Percentiles rank a stretch among this genome's conserved stretches.
Evolutionary conservation across 2,113 vertebrate genomes (phyloP).

Genomic region (Salvelinus fontinalis): DNA sequence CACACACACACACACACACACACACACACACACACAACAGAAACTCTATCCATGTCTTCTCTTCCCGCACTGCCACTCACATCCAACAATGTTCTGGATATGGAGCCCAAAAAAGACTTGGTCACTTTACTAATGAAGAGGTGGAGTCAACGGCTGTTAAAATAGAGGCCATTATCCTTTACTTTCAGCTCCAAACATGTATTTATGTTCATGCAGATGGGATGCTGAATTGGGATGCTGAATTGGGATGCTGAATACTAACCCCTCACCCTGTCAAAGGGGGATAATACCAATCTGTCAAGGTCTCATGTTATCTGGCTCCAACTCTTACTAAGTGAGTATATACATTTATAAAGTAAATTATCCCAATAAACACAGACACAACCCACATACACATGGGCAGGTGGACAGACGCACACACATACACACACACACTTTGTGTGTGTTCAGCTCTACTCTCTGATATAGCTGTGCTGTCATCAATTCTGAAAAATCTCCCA

Average conservation of each 20-base stretch:
- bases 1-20: constrained; percentile 13
- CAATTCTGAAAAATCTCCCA: constrained; percentile 70
- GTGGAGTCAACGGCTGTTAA: constrained; percentile 1
- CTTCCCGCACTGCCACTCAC: constrained; percentile 1
- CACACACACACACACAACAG: constrained; percentile 2
- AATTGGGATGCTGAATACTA: constrained; percentile 46
- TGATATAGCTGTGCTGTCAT: constrained; percentile 63
- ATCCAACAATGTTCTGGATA: no score
- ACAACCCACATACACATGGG: background rate
- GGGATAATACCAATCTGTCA: constrained; percentile 69
- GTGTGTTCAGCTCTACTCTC: constrained; percentile 45
- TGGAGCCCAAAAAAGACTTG: constrained; percentile 19
- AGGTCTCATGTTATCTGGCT: constrained; percentile 53
- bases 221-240: constrained; percentile 45
- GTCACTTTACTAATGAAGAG: constrained; percentile 23
- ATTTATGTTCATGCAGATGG: constrained; percentile 55
- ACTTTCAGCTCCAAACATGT: constrained; percentile 28
- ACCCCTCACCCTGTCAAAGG: constrained; percentile 50
- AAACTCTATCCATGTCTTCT: constrained; percentile 24
- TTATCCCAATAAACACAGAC: constrained; percentile 30
- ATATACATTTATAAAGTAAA: constrained; percentile 54
- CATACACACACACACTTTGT: background rate
- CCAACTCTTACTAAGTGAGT: constrained; percentile 58
- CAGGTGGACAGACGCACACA: constrained; percentile 1
- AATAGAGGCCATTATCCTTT: constrained; percentile 32